phyloP scores from a whole-genome alignment of 2,888 invertebrate genomes.

The Parochlus steinenii region DNA sequence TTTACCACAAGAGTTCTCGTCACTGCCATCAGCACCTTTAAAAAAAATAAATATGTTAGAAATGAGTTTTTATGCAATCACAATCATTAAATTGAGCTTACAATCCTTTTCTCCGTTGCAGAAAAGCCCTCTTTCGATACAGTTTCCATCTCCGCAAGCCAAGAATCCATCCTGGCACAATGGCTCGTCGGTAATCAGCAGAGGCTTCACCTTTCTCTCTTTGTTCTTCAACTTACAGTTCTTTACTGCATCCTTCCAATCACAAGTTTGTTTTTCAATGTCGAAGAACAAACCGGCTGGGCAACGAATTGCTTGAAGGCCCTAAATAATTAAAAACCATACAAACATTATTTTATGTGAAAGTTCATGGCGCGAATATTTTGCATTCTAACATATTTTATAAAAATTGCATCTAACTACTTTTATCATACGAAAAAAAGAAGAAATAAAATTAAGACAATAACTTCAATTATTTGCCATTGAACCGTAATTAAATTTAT shows the following conservation, averaged over 20 bases:
- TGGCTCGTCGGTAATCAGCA: constrained; percentile 78
- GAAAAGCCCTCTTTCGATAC: constrained; percentile 79
- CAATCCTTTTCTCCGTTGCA: constrained; percentile 88
- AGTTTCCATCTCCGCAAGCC: constrained; percentile 74
- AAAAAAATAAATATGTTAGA: too few relatives aligned
- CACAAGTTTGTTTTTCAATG: constrained; percentile 87
- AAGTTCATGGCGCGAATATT: too few relatives aligned
- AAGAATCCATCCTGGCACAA: constrained; percentile 73
- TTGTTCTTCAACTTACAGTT: constrained; percentile 83
- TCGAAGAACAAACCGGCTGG: constrained; percentile 86
- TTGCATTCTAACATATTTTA: too few relatives aligned
- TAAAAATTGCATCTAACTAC: too few relatives aligned
- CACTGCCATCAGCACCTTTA: constrained; percentile 69
- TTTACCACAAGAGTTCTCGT: constrained; percentile 83
- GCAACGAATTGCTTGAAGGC: constrained; percentile 82
- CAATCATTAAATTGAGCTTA: too few relatives aligned
- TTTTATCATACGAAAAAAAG: too few relatives aligned
- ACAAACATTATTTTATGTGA: too few relatives aligned
- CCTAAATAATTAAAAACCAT: constrained; percentile 36
- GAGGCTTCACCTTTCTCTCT: constrained; percentile 71
- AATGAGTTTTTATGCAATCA: too few relatives aligned
- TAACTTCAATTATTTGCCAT: too few relatives aligned
- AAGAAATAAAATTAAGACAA: too few relatives aligned
- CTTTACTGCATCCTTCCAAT: constrained; percentile 87
- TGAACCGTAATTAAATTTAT: too few relatives aligned